Base-by-base conservation (phyloP, 2,888 invertebrate species). In the Epiblema foenella region DNA sequence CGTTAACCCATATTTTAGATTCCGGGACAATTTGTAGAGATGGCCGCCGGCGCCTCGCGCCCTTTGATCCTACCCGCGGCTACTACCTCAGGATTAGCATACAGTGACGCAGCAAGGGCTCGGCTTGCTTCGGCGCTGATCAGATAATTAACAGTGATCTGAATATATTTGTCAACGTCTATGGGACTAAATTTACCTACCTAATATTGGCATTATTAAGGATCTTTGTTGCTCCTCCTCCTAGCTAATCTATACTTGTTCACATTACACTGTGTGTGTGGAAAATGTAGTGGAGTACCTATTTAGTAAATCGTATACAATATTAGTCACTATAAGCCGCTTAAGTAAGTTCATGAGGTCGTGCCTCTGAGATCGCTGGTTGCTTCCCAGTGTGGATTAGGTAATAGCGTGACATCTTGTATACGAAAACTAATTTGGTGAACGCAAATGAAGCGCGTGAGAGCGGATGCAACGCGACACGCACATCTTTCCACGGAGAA, bases 391-490 rank as follows among this genome's bases (percentile, higher is more conserved):
- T 20, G 12, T 54, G 20, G 46, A 52, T 56, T 60, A n/a, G n/a
- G n/a, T n/a, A n/a, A n/a, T n/a, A 24, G 65, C 65, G 65, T 66
- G 65, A 60, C 65, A 65, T 42, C 64, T 58, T 37, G 65, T 65
- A 70, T 70, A 60, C 58, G 65, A 66, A 65, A 59, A 52, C 29
- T 66, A 70, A 70, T 70, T 70, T 70, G 63, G 65, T 60, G 70
- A 70, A 70, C 70, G 70, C 70, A 70, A 66, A 70, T 70, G 70
- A 66, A 66, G 59, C 70, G 52, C 64, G 70, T 70, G 70, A 54
- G 70, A 70, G 65, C 70, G 70, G 70, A 70, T 52, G 70, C 60
- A 24, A 57, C 69, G 51, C 52, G 54, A 56, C 62, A 69, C 68
- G 68, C 65, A 60, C 46, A 33, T 42, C 49, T 54, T 10, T 12